Percentiles rank a stretch among this genome's conserved stretches.
These are phyloP conservation scores for Rhipidura dahli DNA, from an alignment of 2,113 vertebrate species.

Conservation along the genomic window DNA sequence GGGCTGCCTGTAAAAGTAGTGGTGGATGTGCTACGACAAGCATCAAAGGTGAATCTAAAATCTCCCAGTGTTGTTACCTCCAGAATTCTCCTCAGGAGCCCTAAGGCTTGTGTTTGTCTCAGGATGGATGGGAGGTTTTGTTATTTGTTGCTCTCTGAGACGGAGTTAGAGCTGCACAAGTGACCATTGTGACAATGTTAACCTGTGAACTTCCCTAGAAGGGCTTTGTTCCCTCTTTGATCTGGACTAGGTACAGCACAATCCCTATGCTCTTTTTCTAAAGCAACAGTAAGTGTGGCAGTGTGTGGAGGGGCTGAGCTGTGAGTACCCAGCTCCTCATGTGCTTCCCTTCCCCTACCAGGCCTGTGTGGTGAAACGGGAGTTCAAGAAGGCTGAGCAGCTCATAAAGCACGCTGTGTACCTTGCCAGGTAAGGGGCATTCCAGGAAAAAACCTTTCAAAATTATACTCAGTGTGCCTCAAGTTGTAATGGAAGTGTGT, in stretches of 20 bases:
- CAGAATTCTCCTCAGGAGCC: background rate
- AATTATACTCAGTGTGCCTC: rapidly evolving
- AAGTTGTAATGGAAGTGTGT: background rate
- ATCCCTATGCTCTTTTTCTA: background rate
- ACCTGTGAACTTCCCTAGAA: background rate
- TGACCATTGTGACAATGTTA: rapidly evolving
- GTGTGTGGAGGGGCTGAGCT: background rate
- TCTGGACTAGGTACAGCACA: background rate
- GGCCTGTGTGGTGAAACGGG: constrained; percentile 98
- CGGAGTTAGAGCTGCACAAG: background rate
- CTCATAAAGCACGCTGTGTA: constrained; percentile 98
- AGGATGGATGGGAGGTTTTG: background rate
- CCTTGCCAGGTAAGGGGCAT: constrained; percentile 85
- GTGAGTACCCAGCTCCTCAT: background rate
- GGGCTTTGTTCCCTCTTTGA: background rate
- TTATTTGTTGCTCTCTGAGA: background rate
- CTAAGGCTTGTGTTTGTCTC: background rate
- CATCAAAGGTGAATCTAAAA: constrained; percentile 87
- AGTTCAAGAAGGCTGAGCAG: constrained; percentile 98
- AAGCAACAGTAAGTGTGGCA: rapidly evolving
- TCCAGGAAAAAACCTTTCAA: background rate
- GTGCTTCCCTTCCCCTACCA: constrained; percentile 37
- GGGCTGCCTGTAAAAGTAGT: constrained; percentile 95
- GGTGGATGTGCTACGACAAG: constrained; percentile 96
- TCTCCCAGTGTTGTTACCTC: background rate